phyloP scores from a whole-genome alignment of 2,113 vertebrate genomes.

The Mandrillus leucophaeus region DNA sequence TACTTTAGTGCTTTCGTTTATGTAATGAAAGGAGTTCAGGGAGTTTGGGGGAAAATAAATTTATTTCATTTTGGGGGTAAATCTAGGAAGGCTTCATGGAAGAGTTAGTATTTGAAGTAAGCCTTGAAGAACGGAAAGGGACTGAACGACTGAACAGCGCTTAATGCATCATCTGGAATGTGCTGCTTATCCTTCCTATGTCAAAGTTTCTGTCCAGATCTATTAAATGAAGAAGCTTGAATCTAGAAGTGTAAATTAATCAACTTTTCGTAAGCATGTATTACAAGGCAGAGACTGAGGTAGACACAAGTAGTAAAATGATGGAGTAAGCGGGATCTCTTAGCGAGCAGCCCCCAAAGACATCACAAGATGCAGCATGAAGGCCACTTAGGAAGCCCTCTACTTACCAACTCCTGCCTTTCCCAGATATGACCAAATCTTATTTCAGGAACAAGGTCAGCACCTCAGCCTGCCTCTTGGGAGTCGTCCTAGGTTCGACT shows the following conservation, averaged over 20 bases:
- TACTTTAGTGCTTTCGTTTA: neutral
- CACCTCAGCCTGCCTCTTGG: fast-evolving
- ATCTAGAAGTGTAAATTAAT: neutral
- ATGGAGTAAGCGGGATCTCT: too few relatives aligned
- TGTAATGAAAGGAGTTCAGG: neutral
- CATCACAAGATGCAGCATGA: neutral
- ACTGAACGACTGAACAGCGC: too few relatives aligned
- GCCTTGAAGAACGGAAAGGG: neutral
- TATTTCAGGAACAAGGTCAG: neutral
- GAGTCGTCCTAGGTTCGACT: neutral
- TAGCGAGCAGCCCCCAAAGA: neutral
- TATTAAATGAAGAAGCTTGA: neutral
- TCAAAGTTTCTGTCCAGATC: neutral
- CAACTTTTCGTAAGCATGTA: neutral
- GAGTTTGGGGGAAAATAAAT: neutral
- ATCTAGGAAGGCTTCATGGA: neutral
- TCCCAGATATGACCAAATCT: neutral
- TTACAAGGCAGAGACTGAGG: neutral
- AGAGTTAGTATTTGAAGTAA: neutral
- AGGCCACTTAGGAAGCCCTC: neutral
- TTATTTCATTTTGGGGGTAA: neutral
- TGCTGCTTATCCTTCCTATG: neutral
- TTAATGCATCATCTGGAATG: neutral
- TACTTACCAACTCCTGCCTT: neutral
- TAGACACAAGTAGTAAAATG: neutral